A percentile compares a stretch with the other conserved stretches of the same genome.
Evolutionary conservation across 2,888 invertebrate species (phyloP).

Genomic region (Physocephala rufipes): DNA sequence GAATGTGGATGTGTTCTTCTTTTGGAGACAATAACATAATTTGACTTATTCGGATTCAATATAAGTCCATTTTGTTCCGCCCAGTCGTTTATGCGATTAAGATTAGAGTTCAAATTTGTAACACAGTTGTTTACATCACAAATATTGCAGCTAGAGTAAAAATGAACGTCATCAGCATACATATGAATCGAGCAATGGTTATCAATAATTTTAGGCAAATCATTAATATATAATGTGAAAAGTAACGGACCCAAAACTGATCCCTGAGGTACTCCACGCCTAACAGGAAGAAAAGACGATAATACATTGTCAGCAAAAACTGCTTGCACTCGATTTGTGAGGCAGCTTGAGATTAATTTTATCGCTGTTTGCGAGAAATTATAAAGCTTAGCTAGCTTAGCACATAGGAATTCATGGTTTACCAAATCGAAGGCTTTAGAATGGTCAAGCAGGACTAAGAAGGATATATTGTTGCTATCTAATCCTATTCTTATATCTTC

Average conservation of each 20-base stretch:
- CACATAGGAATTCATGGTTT: constrained; percentile 16
- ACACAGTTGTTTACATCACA: neutral
- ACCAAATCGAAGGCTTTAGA: constrained; percentile 21
- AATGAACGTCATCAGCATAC: neutral
- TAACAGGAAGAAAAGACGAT: neutral
- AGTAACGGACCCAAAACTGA: constrained; percentile 12
- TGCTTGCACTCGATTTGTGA: constrained; percentile 10
- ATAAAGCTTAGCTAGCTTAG: neutral
- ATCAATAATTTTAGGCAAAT: neutral
- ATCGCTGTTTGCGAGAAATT: neutral
- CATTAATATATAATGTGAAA: constrained; percentile 20
- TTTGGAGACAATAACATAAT: neutral
- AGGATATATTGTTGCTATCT: constrained; percentile 1
- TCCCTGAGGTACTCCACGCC: constrained; percentile 16
- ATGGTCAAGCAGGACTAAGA: constrained; percentile 25
- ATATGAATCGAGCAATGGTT: constrained; percentile 5
- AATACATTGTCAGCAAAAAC: neutral
- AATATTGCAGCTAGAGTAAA: neutral
- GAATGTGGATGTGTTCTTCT: too few species aligned
- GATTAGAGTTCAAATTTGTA: neutral
- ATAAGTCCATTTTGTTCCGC: neutral
- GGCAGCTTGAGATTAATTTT: constrained; percentile 7
- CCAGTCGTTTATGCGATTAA: neutral
- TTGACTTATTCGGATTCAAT: neutral
- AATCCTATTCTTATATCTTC: neutral